Percentiles rank a stretch among this genome's conserved stretches.
phyloP scores from a whole-genome alignment of 2,797 vertebrate species.

The Pogoniulus pusillus region DNA sequence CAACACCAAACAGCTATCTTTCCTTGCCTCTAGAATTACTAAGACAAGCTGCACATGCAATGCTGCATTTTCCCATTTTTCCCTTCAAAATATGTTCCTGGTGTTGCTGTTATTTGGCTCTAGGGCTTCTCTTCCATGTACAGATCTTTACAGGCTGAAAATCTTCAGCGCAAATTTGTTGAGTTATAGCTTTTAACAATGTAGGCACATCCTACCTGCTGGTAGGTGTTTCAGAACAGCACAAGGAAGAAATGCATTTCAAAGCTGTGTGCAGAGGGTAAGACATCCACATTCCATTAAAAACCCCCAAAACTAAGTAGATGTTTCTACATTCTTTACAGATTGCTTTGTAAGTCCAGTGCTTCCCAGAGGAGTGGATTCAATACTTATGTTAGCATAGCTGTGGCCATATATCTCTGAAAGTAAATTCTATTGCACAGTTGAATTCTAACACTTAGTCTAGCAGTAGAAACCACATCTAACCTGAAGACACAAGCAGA shows the following conservation, averaged over 20 bases:
- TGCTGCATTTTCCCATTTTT: not conserved
- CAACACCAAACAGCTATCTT: not conserved
- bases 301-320: not conserved
- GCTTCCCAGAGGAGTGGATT: not conserved
- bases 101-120: not conserved
- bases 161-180: not conserved
- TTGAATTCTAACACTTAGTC: not conserved
- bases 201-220: not conserved
- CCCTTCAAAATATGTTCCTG: not conserved
- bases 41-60: not conserved
- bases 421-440: not conserved
- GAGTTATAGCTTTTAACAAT: not conserved
- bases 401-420: not conserved
- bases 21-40: not conserved
- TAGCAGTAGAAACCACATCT: conserved; percentile 25
- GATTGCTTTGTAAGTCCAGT: conserved; percentile 14
- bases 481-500: not conserved
- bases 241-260: not conserved
- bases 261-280: conserved; percentile 8
- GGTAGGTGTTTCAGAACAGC: not conserved
- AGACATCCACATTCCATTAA: not conserved
- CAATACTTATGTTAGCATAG: not conserved
- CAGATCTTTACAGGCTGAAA: not conserved
- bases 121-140: not conserved
- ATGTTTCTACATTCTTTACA: not conserved